phyloP scores from a whole-genome alignment of 2,888 invertebrate genomes.

The Luffia ferchaultella region DNA sequence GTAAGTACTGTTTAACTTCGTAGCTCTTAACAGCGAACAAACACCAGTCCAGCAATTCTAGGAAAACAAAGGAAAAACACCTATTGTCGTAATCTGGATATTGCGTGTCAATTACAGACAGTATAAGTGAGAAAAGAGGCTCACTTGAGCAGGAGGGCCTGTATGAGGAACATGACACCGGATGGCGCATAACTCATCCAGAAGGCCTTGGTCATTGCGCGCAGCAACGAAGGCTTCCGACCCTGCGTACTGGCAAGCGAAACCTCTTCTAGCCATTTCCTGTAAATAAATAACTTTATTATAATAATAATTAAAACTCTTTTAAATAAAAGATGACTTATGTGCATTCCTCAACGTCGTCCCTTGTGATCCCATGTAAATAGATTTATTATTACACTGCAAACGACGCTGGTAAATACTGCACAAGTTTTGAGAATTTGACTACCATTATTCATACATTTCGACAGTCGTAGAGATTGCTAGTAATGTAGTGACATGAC shows the following conservation, averaged over 20 bases:
- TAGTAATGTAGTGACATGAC: constrained; percentile 4
- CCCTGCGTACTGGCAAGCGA: constrained; percentile 60
- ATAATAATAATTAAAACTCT: constrained; percentile 22
- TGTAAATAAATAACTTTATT: constrained; percentile 36
- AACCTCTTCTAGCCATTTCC: constrained; percentile 74
- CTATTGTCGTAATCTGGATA: not conserved
- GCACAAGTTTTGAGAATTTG: too few species aligned
- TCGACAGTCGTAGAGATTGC: not conserved
- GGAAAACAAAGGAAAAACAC: not conserved
- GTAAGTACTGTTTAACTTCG: too few species aligned
- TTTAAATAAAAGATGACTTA: constrained; percentile 25
- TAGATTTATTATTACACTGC: not conserved
- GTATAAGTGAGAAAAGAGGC: constrained; percentile 15
- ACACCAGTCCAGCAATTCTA: not conserved
- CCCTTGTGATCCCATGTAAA: too few species aligned
- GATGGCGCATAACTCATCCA: constrained; percentile 74
- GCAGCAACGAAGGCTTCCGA: constrained; percentile 69
- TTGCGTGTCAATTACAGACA: not conserved
- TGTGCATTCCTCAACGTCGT: too few species aligned
- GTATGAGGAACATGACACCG: constrained; percentile 68
- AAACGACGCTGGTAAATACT: not conserved
- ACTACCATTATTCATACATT: not conserved
- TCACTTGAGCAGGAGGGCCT: constrained; percentile 59
- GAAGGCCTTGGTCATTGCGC: constrained; percentile 72
- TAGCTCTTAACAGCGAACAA: not conserved